Evolutionary conservation across 2,888 invertebrate species (phyloP).

Genomic region (Andrena chrysosceles): DNA sequence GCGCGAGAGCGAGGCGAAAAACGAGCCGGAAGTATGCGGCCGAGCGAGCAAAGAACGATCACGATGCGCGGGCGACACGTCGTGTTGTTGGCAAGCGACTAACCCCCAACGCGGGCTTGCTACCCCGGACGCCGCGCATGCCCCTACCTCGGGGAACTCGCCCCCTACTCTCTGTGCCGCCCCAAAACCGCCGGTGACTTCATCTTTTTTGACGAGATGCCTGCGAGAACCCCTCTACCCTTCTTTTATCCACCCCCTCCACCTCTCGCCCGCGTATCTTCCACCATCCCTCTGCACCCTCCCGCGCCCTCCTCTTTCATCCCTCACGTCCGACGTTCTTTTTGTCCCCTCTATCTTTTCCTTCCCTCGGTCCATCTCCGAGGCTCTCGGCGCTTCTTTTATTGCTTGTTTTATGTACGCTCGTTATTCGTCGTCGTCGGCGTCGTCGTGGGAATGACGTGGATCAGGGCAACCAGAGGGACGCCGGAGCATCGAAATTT

Average conservation of each 20-base stretch:
- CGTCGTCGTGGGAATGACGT: not conserved
- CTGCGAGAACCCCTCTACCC: slow-evolving; percentile 43
- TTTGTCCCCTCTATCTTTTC: not conserved
- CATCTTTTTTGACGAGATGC: slow-evolving; percentile 74
- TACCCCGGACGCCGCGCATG: slow-evolving; percentile 82
- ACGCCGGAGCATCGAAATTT: slow-evolving; percentile 5
- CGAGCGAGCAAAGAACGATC: slow-evolving; percentile 48
- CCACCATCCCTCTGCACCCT: not conserved
- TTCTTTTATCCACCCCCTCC: slow-evolving; percentile 13
- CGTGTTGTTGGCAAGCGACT: slow-evolving; percentile 82
- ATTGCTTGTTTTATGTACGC: slow-evolving; percentile 11
- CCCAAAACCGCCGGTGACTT: slow-evolving; percentile 75
- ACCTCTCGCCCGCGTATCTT: slow-evolving; percentile 18
- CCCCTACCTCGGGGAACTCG: slow-evolving; percentile 72
- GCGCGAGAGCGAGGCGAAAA: slow-evolving; percentile 21
- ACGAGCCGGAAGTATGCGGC: slow-evolving; percentile 18
- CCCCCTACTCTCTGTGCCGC: slow-evolving; percentile 64
- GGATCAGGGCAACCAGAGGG: too few relatives aligned
- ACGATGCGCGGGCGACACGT: slow-evolving; percentile 74
- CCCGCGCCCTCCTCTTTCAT: not conserved
- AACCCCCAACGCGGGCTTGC: slow-evolving; percentile 79
- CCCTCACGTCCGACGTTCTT: not conserved
- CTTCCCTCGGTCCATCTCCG: not conserved
- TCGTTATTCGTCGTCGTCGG: not conserved
- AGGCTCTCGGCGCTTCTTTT: not conserved